Evolutionary conservation across 2,797 vertebrate genomes (phyloP), one percentile per base, ranked within the genome.

Genomic region (Myotis findleyi): DNA sequence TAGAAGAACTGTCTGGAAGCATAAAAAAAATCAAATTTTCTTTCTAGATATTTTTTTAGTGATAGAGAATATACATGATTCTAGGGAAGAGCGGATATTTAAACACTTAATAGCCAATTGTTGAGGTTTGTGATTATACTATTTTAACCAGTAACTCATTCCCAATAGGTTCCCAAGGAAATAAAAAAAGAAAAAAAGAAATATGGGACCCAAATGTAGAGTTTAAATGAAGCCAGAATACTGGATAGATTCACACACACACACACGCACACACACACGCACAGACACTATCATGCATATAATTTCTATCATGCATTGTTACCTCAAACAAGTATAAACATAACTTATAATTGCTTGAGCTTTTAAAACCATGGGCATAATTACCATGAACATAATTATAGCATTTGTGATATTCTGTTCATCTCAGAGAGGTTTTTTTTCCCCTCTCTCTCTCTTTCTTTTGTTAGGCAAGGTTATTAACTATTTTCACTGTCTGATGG

Each of bases 91-190:
- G 33, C 86, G 72, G 53, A 77, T 68, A 9, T 92, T 93, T 96
- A 62, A 96, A 76, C 86, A 90, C 89, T 97, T 97, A 97, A 10
- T 92, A 97, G 69, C 44, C 95, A 97, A 97, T 97, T 95, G 69
- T 94, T 96, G 93, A 95, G 51, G 83, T 95, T 97, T 94, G 94
- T 96, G 95, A 90, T 95, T 96, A 89, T 97, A 89, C 17, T 96
- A 75, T 91, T 97, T 98, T 94, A 95, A 96, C 87, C 76, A 94
- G 33, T 96, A 88, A 96, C 62, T 95, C 93, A 93, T 95, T 95
- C 80, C 76, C 95, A 86, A 97, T 89, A 96, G 93, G 95, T 80
- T 89, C 41, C 77, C 25, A 77, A 41, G 5, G 18, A 18, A 38
- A 96, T 72, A 53, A 87, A 33, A 36, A 96, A 90, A 92, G 91